Conservation (phyloP, 2,888 invertebrate species). For the Podabrus alpinus region DNA sequence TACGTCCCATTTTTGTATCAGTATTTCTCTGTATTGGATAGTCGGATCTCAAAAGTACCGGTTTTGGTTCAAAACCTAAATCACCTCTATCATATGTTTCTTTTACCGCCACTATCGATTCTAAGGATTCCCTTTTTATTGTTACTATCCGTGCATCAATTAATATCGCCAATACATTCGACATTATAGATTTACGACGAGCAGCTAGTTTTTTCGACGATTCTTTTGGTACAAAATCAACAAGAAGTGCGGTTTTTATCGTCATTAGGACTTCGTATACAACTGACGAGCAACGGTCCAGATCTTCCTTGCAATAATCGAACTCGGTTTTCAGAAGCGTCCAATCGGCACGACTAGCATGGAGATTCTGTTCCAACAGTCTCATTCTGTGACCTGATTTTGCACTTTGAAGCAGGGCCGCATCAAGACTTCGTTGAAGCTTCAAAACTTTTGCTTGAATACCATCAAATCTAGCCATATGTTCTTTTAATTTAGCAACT, state of each 20-base stretch:
- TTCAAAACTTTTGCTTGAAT: background rate
- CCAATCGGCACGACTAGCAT: slow-evolving; percentile 58
- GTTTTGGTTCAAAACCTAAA: slow-evolving; percentile 68
- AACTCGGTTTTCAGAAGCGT: slow-evolving; percentile 57
- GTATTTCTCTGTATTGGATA: slow-evolving; percentile 44
- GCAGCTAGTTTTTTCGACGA: slow-evolving; percentile 57
- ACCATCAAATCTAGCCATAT: background rate
- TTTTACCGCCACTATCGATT: slow-evolving; percentile 41
- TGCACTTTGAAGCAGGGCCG: slow-evolving; percentile 16
- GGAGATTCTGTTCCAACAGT: slow-evolving; percentile 61
- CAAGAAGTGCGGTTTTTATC: slow-evolving; percentile 63
- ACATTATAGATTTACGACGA: slow-evolving; percentile 61
- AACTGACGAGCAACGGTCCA: slow-evolving; percentile 61
- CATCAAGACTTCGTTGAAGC: background rate
- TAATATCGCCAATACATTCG: slow-evolving; percentile 45
- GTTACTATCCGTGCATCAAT: slow-evolving; percentile 49
- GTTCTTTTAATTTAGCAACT: slow-evolving; percentile 3
- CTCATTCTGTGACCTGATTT: slow-evolving; percentile 40
- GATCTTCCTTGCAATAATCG: slow-evolving; percentile 57
- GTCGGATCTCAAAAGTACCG: slow-evolving; percentile 39
- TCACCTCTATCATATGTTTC: slow-evolving; percentile 67
- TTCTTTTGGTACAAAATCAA: slow-evolving; percentile 54
- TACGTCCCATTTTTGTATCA: slow-evolving; percentile 43
- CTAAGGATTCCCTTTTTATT: slow-evolving; percentile 55
- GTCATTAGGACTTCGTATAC: slow-evolving; percentile 65